phyloP scores from a whole-genome alignment of 2,888 invertebrate genomes.

The Aethes cnicana region DNA sequence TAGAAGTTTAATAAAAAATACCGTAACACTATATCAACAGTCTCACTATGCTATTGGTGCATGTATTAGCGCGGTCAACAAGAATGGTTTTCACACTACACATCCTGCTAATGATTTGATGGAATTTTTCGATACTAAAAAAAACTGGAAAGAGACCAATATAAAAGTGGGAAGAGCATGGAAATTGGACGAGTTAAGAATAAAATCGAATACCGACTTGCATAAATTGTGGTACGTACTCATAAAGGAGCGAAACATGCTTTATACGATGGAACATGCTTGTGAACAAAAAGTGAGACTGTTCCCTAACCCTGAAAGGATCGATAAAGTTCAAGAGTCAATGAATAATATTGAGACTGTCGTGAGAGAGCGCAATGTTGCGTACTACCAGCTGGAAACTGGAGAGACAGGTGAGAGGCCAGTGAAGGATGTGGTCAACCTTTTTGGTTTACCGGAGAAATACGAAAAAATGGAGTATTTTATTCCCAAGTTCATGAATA shows the following conservation, averaged over 20 bases:
- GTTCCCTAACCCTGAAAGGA: slow-evolving; percentile 95
- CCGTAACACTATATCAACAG: slow-evolving; percentile 12
- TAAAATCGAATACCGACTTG: slow-evolving; percentile 96
- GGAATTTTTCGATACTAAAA: slow-evolving; percentile 94
- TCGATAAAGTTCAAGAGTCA: slow-evolving; percentile 96
- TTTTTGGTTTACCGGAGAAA: slow-evolving; percentile 83
- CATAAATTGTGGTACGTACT: slow-evolving; percentile 97
- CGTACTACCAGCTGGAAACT: slow-evolving; percentile 94
- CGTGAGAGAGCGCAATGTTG: slow-evolving; percentile 94
- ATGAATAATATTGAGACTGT: slow-evolving; percentile 97
- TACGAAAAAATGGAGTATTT: slow-evolving; percentile 83
- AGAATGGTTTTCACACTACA: slow-evolving; percentile 63
- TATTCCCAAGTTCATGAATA: slow-evolving; percentile 86
- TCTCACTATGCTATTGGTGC: slow-evolving; percentile 19
- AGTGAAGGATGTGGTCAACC: slow-evolving; percentile 78
- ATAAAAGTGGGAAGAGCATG: slow-evolving; percentile 93
- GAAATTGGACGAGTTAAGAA: slow-evolving; percentile 93
- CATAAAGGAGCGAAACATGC: slow-evolving; percentile 98
- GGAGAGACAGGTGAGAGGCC: slow-evolving; percentile 92
- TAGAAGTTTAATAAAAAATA: slow-evolving; percentile 15
- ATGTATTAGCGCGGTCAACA: slow-evolving; percentile 31
- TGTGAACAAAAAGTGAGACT: slow-evolving; percentile 84
- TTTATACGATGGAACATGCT: slow-evolving; percentile 96
- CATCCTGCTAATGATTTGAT: slow-evolving; percentile 80
- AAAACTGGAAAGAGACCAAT: slow-evolving; percentile 90